Conservation (phyloP, 2,113 vertebrate species). For the Eubucco bourcierii region DNA sequence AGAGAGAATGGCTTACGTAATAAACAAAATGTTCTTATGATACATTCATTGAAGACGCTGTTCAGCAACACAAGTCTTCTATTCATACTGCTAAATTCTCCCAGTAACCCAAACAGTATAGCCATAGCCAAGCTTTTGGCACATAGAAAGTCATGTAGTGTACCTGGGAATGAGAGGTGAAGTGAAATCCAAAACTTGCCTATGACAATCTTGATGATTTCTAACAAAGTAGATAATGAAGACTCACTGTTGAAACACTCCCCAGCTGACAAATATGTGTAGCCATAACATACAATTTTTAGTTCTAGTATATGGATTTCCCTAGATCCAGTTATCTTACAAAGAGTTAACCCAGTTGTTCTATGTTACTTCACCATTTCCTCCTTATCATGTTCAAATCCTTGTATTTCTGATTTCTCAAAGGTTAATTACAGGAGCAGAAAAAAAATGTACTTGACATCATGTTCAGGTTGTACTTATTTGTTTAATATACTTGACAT, state of each 20-base stretch:
- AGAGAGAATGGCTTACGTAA: not conserved
- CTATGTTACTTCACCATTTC: not conserved
- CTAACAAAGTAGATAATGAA: not conserved
- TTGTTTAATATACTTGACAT: not conserved
- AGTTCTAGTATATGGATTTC: not conserved
- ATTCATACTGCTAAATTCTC: too few relatives aligned
- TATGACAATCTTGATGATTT: not conserved
- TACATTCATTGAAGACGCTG: too few relatives aligned
- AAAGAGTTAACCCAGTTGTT: not conserved
- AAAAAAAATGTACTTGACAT: not conserved
- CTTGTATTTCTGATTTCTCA: not conserved
- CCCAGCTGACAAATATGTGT: accelerated
- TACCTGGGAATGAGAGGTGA: too few relatives aligned
- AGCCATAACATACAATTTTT: not conserved
- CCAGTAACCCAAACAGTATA: too few relatives aligned
- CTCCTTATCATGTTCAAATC: not conserved
- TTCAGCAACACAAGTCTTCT: too few relatives aligned
- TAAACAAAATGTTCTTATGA: too few relatives aligned
- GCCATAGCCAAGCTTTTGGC: too few relatives aligned
- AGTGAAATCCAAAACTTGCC: too few relatives aligned
- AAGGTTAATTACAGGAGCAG: not conserved
- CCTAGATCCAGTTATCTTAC: not conserved
- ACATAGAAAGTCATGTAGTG: too few relatives aligned
- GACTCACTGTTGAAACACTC: not conserved
- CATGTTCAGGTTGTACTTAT: not conserved